Evolutionary conservation across 2,888 invertebrate genomes (phyloP), one percentile per base, ranked within the genome.

Genomic region (Tetragnatha montana): DNA sequence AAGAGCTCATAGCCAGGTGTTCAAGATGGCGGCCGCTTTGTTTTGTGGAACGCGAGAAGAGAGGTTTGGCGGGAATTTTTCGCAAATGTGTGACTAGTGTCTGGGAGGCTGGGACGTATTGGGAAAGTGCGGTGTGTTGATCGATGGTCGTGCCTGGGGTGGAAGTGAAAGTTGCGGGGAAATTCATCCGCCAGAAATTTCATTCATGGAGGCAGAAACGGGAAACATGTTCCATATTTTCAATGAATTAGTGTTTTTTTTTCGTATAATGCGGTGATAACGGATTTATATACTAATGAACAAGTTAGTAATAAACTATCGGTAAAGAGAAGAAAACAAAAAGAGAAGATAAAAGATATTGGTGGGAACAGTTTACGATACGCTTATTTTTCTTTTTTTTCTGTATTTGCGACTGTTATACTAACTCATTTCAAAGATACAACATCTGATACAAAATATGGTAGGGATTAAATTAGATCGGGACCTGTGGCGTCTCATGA

Each of bases 1-100:
- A 17, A 35, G 35, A 35, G 35, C 78, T 78, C 78, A 22, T 78
- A 14, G 78, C 78, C 78, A 78, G 78, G 78, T 78, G 78, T 78
- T 78, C 78, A 78, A 78, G 78, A 78, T 78, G 78, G 78, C n/a
- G 60, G n/a, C 6, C 19, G 78, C 6, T 14, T 60, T 50, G 50
- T 2, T 78, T 78, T 78, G 14, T 21, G 60, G 35, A 78, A 78
- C 21, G 76, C 19, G 49, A 50, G 76, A 50, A 76, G 12, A 50
- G 22, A 60, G 10, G 12, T 78, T 78, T 78, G 78, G 21, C 78
- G 22, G 12, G 21, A 17, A 22, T 21, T 71, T n/a, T 71, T 71
- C 19, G 8, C 71, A 71, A 70, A 70, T 70, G 70, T 21, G 60
- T 21, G 14, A 60, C 4, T 60, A 10, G 12, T 60, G 60, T 60